Evolutionary conservation across 2,888 invertebrate genomes (phyloP).

Genomic region (Eulithis testata): DNA sequence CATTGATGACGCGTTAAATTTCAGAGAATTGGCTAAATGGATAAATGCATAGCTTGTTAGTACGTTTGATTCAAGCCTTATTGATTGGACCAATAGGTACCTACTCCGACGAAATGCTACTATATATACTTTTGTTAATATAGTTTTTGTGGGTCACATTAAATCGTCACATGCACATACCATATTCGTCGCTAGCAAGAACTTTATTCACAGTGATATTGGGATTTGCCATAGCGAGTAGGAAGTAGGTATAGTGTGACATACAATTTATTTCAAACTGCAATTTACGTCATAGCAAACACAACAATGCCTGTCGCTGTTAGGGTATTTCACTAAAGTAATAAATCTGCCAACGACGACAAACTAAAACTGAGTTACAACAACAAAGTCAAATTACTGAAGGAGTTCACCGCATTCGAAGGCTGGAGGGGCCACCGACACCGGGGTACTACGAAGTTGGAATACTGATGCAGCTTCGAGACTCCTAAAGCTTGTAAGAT

Average conservation of each 20-base stretch:
- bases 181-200: too few relatives aligned
- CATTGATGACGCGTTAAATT: slow-evolving; percentile 47
- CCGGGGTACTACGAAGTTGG: slow-evolving; percentile 64
- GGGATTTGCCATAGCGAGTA: too few relatives aligned
- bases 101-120: too few relatives aligned
- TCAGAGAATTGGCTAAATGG: slow-evolving; percentile 35
- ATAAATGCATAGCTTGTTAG: slow-evolving; percentile 21
- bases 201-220: too few relatives aligned
- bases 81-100: too few relatives aligned
- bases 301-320: slow-evolving; percentile 56
- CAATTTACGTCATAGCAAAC: slow-evolving; percentile 25
- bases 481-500: slow-evolving; percentile 81
- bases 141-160: too few relatives aligned
- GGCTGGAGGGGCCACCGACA: slow-evolving; percentile 68
- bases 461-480: slow-evolving; percentile 76
- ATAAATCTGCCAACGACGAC: slow-evolving; percentile 81
- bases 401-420: slow-evolving; percentile 78
- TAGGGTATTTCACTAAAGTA: slow-evolving; percentile 74
- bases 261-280: slow-evolving; percentile 7
- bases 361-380: slow-evolving; percentile 83
- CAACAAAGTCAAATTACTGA: slow-evolving; percentile 84
- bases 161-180: too few relatives aligned
- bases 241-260: background rate
- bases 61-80: background rate
- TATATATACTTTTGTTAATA: too few relatives aligned